phyloP scores from a whole-genome alignment of 2,113 vertebrate species.

The Epinephelus moara region DNA sequence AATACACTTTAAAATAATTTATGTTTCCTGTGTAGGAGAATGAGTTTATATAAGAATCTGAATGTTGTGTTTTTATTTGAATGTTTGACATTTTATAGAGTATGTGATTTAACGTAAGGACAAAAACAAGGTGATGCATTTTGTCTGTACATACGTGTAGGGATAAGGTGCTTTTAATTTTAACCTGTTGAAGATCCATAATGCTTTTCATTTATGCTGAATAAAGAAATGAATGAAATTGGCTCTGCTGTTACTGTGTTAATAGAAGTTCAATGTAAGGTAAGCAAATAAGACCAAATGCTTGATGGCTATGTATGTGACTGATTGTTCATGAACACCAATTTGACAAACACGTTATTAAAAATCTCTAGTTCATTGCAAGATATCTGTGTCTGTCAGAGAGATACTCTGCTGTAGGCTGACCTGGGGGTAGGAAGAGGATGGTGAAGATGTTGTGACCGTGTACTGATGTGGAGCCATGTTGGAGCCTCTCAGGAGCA shows the following conservation, averaged over 20 bases:
- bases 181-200: neutral
- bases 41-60: neutral
- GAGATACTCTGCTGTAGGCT: slow-evolving; percentile 43
- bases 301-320: neutral
- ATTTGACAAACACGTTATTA: no score
- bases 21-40: neutral
- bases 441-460: slow-evolving; percentile 33
- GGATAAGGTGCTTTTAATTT: neutral
- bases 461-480: slow-evolving; percentile 53
- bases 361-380: slow-evolving; percentile 31
- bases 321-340: neutral
- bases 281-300: neutral
- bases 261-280: no score
- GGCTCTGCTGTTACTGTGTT: neutral
- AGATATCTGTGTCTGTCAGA: slow-evolving; percentile 47
- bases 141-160: neutral
- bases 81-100: no score
- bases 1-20: neutral
- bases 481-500: slow-evolving; percentile 37
- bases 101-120: neutral
- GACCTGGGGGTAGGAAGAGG: slow-evolving; percentile 17
- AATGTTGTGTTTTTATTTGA: slow-evolving; percentile 6
- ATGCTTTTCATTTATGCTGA: neutral
- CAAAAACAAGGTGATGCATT: no score
- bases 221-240: neutral